These are phyloP conservation scores for Latrodectus geometricus DNA, from an alignment of 1,140 invertebrate species.

Conservation along the genomic window DNA sequence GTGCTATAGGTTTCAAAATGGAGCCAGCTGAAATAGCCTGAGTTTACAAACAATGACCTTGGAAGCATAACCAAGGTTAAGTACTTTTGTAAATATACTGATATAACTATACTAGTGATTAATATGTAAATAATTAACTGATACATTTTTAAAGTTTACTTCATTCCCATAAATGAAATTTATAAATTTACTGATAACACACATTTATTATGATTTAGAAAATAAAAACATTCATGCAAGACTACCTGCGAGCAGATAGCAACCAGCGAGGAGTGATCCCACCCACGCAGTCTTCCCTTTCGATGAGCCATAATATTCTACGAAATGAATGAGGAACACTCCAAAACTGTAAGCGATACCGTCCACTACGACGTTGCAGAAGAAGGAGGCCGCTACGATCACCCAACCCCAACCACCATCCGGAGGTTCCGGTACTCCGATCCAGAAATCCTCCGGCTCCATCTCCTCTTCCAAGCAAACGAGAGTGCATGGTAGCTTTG, in stretches of 20 bases:
- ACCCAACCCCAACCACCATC: constrained; percentile 83
- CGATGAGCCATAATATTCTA: constrained; percentile 84
- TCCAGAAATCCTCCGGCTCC: constrained; percentile 13
- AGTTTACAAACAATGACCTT: too few species aligned
- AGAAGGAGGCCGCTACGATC: constrained; percentile 94
- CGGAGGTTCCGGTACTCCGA: constrained; percentile 65
- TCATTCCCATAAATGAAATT: too few species aligned
- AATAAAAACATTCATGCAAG: neutral
- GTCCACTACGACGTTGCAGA: constrained; percentile 99
- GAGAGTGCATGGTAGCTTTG: constrained; percentile 48
- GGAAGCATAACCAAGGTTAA: too few species aligned
- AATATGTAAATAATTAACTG: too few species aligned
- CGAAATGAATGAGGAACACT: constrained; percentile 85
- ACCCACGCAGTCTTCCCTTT: constrained; percentile 93
- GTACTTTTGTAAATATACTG: too few species aligned
- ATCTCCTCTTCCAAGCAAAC: constrained; percentile 14
- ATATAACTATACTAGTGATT: too few species aligned
- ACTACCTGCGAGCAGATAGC: constrained; percentile 89
- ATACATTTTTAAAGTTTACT: too few species aligned
- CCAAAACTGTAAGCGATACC: constrained; percentile 95
- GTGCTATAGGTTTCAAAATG: too few species aligned
- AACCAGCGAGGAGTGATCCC: constrained; percentile 90
- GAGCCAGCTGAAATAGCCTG: too few species aligned
- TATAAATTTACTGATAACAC: too few species aligned
- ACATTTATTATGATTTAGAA: too few species aligned